phyloP scores from a whole-genome alignment of 2,797 vertebrate genomes.

The Eurystomus glaucurus region DNA sequence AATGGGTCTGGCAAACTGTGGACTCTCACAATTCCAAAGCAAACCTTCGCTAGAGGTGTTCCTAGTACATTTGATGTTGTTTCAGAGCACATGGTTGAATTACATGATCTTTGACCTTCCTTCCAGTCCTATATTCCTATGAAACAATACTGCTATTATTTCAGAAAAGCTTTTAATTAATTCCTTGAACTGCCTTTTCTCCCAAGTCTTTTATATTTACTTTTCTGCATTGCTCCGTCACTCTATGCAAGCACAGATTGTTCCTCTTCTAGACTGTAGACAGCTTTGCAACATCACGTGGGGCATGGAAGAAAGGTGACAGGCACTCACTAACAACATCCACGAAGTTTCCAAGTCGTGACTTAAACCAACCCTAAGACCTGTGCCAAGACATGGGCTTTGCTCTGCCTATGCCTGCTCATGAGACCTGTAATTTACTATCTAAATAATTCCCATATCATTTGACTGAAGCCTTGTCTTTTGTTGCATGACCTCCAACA shows the following conservation, averaged over 20 bases:
- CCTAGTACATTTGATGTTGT: neutral
- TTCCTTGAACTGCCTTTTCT: neutral
- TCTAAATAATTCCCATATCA: neutral
- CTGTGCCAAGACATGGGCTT: neutral
- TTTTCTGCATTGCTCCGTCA: neutral
- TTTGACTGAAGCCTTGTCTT: neutral
- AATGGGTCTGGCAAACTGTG: neutral
- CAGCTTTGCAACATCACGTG: neutral
- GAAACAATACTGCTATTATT: neutral
- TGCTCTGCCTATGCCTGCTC: neutral
- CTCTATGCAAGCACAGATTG: neutral
- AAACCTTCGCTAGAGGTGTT: neutral
- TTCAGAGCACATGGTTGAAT: neutral
- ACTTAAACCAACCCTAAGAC: neutral
- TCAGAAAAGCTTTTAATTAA: neutral
- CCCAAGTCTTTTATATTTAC: neutral
- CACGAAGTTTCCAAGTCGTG: neutral
- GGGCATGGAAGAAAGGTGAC: neutral
- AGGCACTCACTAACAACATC: neutral
- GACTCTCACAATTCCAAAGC: too few relatives aligned
- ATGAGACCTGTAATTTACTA: neutral
- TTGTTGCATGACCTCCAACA: neutral
- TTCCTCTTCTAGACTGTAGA: neutral
- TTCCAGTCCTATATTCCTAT: neutral
- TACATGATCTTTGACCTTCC: neutral